phyloP scores from a whole-genome alignment of 1,140 invertebrate genomes.

The Mesaphorura yosii region DNA sequence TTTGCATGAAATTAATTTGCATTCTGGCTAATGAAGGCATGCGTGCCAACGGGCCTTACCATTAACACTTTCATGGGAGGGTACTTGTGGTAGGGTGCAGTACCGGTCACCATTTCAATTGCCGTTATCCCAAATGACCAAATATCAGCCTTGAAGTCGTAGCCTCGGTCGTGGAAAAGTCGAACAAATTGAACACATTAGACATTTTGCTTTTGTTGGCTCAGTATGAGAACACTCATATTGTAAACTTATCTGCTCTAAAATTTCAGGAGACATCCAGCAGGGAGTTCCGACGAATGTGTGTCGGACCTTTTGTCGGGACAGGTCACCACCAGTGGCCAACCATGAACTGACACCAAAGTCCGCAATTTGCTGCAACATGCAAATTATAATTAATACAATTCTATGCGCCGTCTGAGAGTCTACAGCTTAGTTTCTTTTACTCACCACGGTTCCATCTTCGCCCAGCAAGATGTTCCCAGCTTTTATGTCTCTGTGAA shows the following conservation, averaged over 20 bases:
- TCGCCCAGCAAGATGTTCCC: conserved; percentile 96
- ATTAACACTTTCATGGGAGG: conserved; percentile 99
- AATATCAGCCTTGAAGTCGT: conserved; percentile 99
- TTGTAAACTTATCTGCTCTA: conserved; percentile 69
- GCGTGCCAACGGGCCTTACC: too few relatives aligned
- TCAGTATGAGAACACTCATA: not conserved
- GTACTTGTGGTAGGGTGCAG: conserved; percentile 97
- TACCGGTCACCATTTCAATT: conserved; percentile 96
- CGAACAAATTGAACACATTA: too few relatives aligned
- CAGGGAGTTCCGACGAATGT: conserved; percentile 45
- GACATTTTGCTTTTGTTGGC: too few relatives aligned
- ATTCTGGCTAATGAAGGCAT: too few relatives aligned
- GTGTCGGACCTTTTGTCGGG: conserved; percentile 72
- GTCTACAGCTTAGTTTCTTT: not conserved
- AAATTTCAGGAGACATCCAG: conserved; percentile 69
- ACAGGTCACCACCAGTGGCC: conserved; percentile 76
- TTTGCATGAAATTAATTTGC: too few relatives aligned
- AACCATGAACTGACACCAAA: conserved; percentile 90
- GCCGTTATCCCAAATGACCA: conserved; percentile 99
- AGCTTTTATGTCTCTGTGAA: conserved; percentile 96
- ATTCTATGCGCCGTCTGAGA: not conserved
- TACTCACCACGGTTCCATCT: conserved; percentile 51
- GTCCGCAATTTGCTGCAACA: conserved; percentile 93
- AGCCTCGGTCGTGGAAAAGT: conserved; percentile 80
- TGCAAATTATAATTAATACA: conserved; percentile 68